phyloP scores from a whole-genome alignment of 2,113 vertebrate species.

The Ammospiza caudacuta region DNA sequence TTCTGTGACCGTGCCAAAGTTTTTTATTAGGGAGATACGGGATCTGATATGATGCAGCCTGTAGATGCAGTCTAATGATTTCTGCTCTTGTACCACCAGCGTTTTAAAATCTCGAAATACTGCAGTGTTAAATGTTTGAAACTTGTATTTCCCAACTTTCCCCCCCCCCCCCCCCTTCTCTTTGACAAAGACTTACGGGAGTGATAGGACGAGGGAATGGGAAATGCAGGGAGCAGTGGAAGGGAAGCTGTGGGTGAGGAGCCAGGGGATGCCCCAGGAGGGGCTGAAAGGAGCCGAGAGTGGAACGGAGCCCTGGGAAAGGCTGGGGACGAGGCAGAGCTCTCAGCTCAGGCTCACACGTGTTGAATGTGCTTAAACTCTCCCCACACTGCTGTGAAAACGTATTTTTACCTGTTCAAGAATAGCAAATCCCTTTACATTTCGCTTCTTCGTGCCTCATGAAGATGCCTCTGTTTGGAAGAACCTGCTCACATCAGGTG shows the following conservation, averaged over 20 bases:
- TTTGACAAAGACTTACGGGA: not conserved
- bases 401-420: not conserved
- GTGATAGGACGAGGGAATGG: not conserved
- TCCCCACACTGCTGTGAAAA: not conserved
- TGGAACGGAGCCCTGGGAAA: not conserved
- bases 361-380: not conserved
- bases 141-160: not conserved
- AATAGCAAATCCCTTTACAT: not conserved
- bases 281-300: not conserved
- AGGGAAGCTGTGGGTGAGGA: conserved; percentile 5
- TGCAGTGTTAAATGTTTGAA: not conserved
- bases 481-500: not conserved
- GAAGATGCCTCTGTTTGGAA: not conserved
- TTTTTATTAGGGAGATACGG: not conserved
- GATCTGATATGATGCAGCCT: not conserved
- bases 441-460: not conserved
- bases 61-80: not conserved
- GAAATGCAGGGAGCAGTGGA: not conserved
- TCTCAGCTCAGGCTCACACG: not conserved
- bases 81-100: not conserved
- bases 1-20: not conserved
- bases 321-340: not conserved
- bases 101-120: not conserved
- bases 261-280: not conserved
- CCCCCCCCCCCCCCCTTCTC: fast-evolving